These are phyloP conservation scores for Agonopterix heracliana DNA, from an alignment of 2,888 invertebrate genomes.

Conservation along the genomic window DNA sequence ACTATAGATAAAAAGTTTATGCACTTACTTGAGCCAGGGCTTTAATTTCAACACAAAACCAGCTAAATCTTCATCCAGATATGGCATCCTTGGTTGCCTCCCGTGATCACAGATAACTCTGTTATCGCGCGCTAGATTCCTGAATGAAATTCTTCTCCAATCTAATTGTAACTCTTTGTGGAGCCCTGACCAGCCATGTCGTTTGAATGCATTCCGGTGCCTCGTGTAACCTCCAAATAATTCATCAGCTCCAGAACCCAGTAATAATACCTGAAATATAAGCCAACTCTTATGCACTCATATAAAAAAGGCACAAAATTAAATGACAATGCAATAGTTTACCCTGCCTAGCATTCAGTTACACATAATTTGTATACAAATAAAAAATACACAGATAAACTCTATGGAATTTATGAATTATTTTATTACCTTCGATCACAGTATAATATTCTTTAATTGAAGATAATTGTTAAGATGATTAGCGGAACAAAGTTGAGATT, in stretches of 20 bases:
- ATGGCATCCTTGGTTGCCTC: slow-evolving; percentile 87
- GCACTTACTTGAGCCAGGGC: slow-evolving; percentile 80
- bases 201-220: slow-evolving; percentile 84
- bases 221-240: slow-evolving; percentile 95
- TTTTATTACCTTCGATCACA: no score
- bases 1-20: neutral
- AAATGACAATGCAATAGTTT: no score
- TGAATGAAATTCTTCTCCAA: slow-evolving; percentile 88
- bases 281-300: no score
- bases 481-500: neutral
- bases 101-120: slow-evolving; percentile 94
- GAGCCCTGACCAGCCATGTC: slow-evolving; percentile 73
- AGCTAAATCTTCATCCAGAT: slow-evolving; percentile 83
- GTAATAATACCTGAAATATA: slow-evolving; percentile 80
- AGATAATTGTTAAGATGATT: no score
- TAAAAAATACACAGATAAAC: no score
- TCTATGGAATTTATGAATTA: no score
- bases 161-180: slow-evolving; percentile 83
- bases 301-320: no score
- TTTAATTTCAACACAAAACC: slow-evolving; percentile 78
- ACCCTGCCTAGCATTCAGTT: neutral
- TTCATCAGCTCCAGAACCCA: slow-evolving; percentile 98
- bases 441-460: no score
- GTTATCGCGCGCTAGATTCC: slow-evolving; percentile 97
- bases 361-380: no score